Base-by-base conservation (phyloP, 1,140 invertebrate species). In the Microvelia longipes region DNA sequence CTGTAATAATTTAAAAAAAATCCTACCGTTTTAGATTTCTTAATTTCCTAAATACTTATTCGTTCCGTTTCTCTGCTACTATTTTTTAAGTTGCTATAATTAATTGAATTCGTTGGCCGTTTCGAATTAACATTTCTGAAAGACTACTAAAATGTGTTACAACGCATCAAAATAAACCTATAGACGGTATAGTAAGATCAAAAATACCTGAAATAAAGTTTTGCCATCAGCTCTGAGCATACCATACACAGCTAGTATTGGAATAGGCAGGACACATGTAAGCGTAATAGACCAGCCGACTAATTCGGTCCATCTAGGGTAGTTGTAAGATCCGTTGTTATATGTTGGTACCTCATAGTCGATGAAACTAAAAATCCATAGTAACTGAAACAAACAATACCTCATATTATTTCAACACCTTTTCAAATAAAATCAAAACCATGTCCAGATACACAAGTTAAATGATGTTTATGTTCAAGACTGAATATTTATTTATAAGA, bases 261-360 rank as follows among this genome's bases (percentile, higher is more conserved):
- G 92, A 78, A 96, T 92, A 76, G 91, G 93, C n/a, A 91, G 77
- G 29, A 95, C 82, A 1, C 91, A 93, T 19, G 90, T 78, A 5
- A 87, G 87, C 2, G 92, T 88, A 69, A 94, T 88, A 69, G 85
- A 81, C 93, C 93, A 95, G n/a, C 93, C 93, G 24, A 94, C 79
- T 1, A 83, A 86, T 75, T 92, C 88, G 11, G 91, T 92, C 91
- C 92, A 95, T 68, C 78, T 78, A 0, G 93, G 92, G 78, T 92
- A 96, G 26, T 82, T 80, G 75, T 94, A 93, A 26, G 84, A 81
- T 11, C 87, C 87, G 75, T 88, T 89, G 72, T 87, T 86, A 76
- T 93, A 91, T 64, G 86, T 88, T 1, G 92, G 90, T 28, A 89
- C 85, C 74, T 88, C 86, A 78, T 94, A 94, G 79, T 94, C 91